A percentile compares a stretch with the other conserved stretches of the same genome.
These are phyloP conservation scores for Heterotis niloticus DNA, from an alignment of 2,113 vertebrate species.

Conservation along the genomic window DNA sequence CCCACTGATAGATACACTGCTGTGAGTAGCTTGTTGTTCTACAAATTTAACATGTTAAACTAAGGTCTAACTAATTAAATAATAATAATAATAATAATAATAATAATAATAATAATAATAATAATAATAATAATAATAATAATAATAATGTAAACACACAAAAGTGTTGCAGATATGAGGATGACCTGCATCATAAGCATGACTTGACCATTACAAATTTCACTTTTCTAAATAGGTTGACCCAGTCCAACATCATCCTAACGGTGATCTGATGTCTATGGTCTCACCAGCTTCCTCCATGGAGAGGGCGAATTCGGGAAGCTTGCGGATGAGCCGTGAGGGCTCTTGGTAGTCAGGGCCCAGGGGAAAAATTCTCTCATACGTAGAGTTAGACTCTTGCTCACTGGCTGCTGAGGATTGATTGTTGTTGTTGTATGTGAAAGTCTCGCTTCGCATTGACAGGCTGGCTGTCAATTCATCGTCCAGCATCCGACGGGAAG, in stretches of 20 bases:
- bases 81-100: too few relatives aligned
- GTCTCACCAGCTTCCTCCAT: constrained; percentile 75
- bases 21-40: too few relatives aligned
- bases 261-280: too few relatives aligned
- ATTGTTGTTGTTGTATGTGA: constrained; percentile 74
- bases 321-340: constrained; percentile 79
- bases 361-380: constrained; percentile 90
- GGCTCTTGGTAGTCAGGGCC: constrained; percentile 94
- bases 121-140: too few relatives aligned
- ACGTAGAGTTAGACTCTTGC: constrained; percentile 81
- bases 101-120: too few relatives aligned
- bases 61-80: too few relatives aligned
- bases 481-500: constrained; percentile 85
- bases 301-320: constrained; percentile 78
- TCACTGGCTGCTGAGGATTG: constrained; percentile 80
- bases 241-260: background rate
- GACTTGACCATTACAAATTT: background rate
- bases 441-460: constrained; percentile 82
- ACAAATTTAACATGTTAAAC: too few relatives aligned
- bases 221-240: too few relatives aligned
- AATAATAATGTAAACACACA: too few relatives aligned
- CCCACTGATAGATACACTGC: too few relatives aligned
- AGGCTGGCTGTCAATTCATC: constrained; percentile 90
- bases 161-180: background rate
- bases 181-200: background rate